Conservation (phyloP, 1,140 invertebrate genomes). For the Drosophila equinoxialis region DNA sequence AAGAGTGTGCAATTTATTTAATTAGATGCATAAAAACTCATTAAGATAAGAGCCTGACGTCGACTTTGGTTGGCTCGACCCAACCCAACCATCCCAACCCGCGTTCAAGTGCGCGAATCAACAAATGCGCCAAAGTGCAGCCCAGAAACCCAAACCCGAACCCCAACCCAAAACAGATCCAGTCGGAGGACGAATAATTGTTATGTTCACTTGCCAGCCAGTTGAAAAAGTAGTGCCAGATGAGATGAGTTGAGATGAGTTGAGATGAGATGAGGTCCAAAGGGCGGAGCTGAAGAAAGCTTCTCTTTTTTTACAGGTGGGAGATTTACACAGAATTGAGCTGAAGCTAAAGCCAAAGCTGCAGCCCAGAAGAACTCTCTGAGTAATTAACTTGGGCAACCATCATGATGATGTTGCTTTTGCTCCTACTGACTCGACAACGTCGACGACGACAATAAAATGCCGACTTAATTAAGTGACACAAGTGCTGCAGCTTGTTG, state of each 20-base stretch:
- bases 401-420: conserved; percentile 16
- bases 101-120: conserved; percentile 77
- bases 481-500: conserved; percentile 66
- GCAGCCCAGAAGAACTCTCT: conserved; percentile 13
- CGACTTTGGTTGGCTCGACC: conserved; percentile 30
- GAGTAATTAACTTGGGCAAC: conserved; percentile 79
- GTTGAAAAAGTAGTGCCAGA: conserved; percentile 61
- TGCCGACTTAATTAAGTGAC: conserved; percentile 77
- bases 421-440: neutral
- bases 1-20: conserved; percentile 80
- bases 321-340: conserved; percentile 18
- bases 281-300: conserved; percentile 26
- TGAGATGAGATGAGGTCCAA: conserved; percentile 27
- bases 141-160: conserved; percentile 25
- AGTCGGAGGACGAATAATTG: conserved; percentile 58
- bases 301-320: conserved; percentile 9
- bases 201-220: conserved; percentile 76
- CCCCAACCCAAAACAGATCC: conserved; percentile 2
- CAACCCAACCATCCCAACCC: neutral
- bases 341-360: conserved; percentile 21
- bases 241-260: conserved; percentile 20
- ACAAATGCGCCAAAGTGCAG: conserved; percentile 78
- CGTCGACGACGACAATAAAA: conserved; percentile 68
- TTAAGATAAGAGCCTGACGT: conserved; percentile 75
- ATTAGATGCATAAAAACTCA: conserved; percentile 82